Percentiles rank a stretch among this genome's conserved stretches.
Evolutionary conservation across 2,797 vertebrate genomes (phyloP).

Genomic region (Sphenopsis melanotis): DNA sequence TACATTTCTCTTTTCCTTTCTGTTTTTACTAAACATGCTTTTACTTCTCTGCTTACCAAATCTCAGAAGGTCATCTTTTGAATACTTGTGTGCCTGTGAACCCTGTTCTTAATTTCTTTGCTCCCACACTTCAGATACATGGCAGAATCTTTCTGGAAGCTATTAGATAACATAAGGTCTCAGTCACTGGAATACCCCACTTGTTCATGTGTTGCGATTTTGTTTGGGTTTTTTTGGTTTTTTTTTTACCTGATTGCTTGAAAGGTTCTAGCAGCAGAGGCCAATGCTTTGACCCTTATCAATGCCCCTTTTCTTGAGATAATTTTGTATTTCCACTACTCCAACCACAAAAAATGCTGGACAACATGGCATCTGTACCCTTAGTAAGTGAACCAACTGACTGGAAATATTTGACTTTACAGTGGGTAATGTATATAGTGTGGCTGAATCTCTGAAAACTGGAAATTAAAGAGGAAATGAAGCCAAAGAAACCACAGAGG

Average conservation of each 20-base stretch:
- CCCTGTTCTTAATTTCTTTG: neutral
- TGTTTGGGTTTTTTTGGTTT: fast-evolving
- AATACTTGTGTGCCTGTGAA: neutral
- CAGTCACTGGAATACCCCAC: neutral
- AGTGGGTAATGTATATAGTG: neutral
- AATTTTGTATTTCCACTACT: neutral
- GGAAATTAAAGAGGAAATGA: neutral
- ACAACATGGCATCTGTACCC: neutral
- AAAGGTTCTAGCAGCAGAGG: neutral
- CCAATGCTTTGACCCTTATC: neutral
- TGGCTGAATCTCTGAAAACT: neutral
- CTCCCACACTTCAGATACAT: neutral
- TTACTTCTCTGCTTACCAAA: neutral
- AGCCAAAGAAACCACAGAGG: neutral
- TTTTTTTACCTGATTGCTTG: neutral
- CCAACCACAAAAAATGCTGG: neutral
- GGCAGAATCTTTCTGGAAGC: neutral
- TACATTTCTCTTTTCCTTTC: neutral
- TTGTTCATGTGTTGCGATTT: neutral
- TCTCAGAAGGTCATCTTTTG: neutral
- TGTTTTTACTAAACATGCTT: neutral
- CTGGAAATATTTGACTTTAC: neutral
- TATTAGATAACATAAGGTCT: neutral
- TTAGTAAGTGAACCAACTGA: neutral
- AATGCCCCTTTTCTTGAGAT: neutral